These are phyloP conservation scores for Drosophila watanabei DNA, from an alignment of 1,140 invertebrate genomes.

Conservation along the genomic window DNA sequence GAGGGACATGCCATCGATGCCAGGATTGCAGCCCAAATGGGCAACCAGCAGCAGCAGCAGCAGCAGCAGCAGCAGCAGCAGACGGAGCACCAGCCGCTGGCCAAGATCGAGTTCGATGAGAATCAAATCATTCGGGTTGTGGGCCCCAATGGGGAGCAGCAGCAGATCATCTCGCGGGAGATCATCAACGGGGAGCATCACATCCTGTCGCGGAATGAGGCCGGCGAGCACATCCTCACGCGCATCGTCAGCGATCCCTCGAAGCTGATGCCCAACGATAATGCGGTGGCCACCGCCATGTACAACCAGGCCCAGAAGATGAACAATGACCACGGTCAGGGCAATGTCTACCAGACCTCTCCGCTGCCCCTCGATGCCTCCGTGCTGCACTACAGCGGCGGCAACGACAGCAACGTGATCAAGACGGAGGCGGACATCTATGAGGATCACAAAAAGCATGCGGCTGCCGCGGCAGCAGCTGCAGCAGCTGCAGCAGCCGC, in stretches of 20 bases:
- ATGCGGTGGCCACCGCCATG: constrained; percentile 82
- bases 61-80: constrained; percentile 64
- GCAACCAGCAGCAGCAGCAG: constrained; percentile 64
- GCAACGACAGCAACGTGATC: constrained; percentile 68
- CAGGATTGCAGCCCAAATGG: constrained; percentile 78
- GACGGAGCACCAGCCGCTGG: constrained; percentile 76
- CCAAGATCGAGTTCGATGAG: constrained; percentile 85
- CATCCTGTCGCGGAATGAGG: constrained; percentile 85
- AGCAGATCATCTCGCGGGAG: constrained; percentile 85
- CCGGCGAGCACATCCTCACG: constrained; percentile 85
- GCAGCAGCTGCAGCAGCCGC: constrained; percentile 43
- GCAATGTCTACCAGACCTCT: constrained; percentile 76
- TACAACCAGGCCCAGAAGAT: constrained; percentile 84
- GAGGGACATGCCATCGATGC: constrained; percentile 83
- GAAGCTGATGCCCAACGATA: constrained; percentile 83
- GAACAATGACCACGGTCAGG: constrained; percentile 76
- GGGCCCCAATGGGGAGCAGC: constrained; percentile 82
- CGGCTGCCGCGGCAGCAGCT: constrained; percentile 50
- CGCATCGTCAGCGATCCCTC: constrained; percentile 85
- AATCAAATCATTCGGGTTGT: constrained; percentile 85
- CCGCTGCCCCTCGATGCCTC: constrained; percentile 80
- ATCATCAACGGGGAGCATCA: constrained; percentile 85
- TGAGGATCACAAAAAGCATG: constrained; percentile 82
- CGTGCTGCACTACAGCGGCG: constrained; percentile 77
- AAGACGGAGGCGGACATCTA: constrained; percentile 83